Percentiles rank a stretch among this genome's conserved stretches.
Evolutionary conservation across 1,140 invertebrate genomes (phyloP).

Genomic region (Heliconius himera): DNA sequence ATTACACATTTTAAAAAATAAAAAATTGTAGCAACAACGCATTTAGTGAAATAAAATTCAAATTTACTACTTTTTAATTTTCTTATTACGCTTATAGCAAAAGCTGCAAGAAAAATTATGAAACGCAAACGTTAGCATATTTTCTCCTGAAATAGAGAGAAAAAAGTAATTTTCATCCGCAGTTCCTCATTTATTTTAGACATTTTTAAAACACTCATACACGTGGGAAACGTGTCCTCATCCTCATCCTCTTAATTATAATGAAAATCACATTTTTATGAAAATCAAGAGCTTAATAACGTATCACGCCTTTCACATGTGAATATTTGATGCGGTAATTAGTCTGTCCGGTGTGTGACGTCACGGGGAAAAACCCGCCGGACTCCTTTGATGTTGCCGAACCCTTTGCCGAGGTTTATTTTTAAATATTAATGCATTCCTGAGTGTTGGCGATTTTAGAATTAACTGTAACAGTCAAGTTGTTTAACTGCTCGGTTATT

Average conservation of each 20-base stretch:
- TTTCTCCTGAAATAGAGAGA: neutral
- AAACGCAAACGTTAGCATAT: neutral
- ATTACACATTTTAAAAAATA: too few relatives aligned
- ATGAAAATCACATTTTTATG: conserved; percentile 8
- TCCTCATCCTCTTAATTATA: conserved; percentile 1
- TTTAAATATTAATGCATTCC: conserved; percentile 37
- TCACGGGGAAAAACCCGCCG: conserved; percentile 36
- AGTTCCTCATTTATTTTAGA: neutral
- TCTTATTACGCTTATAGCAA: neutral
- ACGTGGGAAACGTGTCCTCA: neutral
- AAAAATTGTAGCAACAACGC: neutral
- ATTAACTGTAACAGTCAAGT: conserved; percentile 11
- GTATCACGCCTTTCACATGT: conserved; percentile 3
- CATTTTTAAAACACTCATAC: neutral
- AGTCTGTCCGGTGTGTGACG: conserved; percentile 37
- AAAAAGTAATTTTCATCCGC: neutral
- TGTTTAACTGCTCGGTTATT: neutral
- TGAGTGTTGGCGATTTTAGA: conserved; percentile 21
- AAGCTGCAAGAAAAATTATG: neutral
- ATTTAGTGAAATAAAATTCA: neutral
- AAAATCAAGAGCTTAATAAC: conserved; percentile 1
- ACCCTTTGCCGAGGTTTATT: conserved; percentile 37
- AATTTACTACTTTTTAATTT: neutral
- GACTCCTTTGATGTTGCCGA: conserved; percentile 39
- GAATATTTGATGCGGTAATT: conserved; percentile 43